Evolutionary conservation across 2,113 vertebrate genomes (phyloP), one percentile per base, ranked within the genome.

Genomic region (Odontophorus gujanensis): DNA sequence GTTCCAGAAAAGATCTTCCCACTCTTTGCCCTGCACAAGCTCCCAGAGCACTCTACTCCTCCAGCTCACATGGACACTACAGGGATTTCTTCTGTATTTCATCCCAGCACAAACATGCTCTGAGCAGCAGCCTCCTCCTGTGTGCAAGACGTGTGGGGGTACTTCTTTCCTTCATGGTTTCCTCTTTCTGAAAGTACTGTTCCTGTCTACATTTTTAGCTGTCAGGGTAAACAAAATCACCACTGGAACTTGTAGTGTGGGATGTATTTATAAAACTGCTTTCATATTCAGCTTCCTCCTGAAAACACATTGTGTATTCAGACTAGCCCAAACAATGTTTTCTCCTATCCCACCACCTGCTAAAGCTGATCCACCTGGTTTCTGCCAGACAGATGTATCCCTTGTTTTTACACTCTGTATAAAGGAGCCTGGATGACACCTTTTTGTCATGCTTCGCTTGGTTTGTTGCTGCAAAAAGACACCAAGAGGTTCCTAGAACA

Each of bases 121-220:
- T 48, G 14, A 19, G 50, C 18, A 6, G 80, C 68, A 63, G 68
- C 55, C 65, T 71, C 55, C 65, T 71, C 42, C 75, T 51, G 58
- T 10, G 0, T 53, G 72, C 87, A 82, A 48, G 87, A 77, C 28
- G 24, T 25, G 3, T 53, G 81, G 18, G 82, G 87, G 78, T 65
- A 51, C 72, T 82, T 80, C 78, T 95, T 92, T 87, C 66, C 68
- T 76, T 43, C 32, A 80, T 11, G 11, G 68, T 55, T 95, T 94
- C 91, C 93, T 93, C 79, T 94, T 95, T 92, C 92, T 80, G 87
- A 93, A 95, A 91, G 80, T 63, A 79, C 2, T 83, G 68, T 95
- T 97, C 89, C 91, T 89, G 87, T 90, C 36, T 55, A 65, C 45
- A 53, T 79, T 71, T 89, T 73, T 18, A 91, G 77, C 87, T 63